phyloP scores from a whole-genome alignment of 2,797 vertebrate genomes.

The Sciurus carolinensis region DNA sequence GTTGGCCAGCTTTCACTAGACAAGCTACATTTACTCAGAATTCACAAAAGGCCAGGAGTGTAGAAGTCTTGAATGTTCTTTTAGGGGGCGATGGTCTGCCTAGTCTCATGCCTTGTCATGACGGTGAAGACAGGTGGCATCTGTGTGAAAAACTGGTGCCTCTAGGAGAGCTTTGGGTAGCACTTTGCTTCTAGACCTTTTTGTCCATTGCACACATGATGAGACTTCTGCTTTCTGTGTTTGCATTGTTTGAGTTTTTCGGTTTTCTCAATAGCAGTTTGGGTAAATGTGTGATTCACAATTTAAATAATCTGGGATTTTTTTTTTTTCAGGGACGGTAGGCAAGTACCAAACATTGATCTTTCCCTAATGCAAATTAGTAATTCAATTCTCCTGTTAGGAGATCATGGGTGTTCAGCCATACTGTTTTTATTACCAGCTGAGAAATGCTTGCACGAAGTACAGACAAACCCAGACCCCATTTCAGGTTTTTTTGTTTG shows the following conservation, averaged over 20 bases:
- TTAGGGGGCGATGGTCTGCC: background rate
- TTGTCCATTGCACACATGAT: background rate
- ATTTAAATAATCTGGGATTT: slow-evolving; percentile 34
- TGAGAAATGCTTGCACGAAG: background rate
- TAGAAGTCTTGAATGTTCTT: background rate
- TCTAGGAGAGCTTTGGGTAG: background rate
- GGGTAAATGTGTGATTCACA: slow-evolving; percentile 5
- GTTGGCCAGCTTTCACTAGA: background rate
- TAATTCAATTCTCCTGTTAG: background rate
- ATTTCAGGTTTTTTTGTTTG: background rate
- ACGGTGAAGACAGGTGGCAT: background rate
- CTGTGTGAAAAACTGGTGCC: background rate
- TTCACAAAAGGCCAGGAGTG: fast-evolving
- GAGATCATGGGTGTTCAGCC: slow-evolving; percentile 30
- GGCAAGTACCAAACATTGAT: background rate
- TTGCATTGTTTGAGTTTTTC: background rate
- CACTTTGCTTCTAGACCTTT: background rate
- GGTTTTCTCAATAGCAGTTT: background rate
- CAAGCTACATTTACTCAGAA: background rate
- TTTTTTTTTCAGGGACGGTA: background rate
- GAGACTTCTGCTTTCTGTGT: background rate
- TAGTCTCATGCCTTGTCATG: fast-evolving
- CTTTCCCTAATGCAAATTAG: background rate
- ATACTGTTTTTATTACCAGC: background rate
- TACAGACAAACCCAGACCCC: background rate